A percentile compares a stretch with the other conserved stretches of the same genome.
Evolutionary conservation across 2,888 invertebrate genomes (phyloP).

Genomic region (Psococerastis gibbosa): DNA sequence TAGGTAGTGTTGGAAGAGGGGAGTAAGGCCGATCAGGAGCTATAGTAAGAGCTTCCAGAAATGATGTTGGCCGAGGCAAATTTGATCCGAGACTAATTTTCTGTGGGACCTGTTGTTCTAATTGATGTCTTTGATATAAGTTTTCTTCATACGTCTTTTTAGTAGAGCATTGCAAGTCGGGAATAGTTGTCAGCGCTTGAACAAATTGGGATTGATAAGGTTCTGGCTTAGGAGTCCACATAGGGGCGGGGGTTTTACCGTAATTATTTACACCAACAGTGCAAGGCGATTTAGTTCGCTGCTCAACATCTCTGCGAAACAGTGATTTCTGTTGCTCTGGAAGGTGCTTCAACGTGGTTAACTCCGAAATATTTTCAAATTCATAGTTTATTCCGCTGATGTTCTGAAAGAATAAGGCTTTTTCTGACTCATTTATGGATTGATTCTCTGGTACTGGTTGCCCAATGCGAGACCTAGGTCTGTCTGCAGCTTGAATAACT

Average conservation of each 20-base stretch:
- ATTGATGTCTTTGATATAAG: not conserved
- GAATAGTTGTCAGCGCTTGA: slow-evolving; percentile 45
- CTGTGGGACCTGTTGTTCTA: slow-evolving; percentile 15
- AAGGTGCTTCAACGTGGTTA: not conserved
- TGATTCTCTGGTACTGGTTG: slow-evolving; percentile 3
- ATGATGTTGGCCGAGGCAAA: slow-evolving; percentile 18
- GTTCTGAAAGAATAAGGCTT: slow-evolving; percentile 2
- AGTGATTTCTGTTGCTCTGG: slow-evolving; percentile 1
- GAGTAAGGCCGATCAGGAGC: slow-evolving; percentile 42
- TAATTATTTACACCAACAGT: slow-evolving; percentile 2
- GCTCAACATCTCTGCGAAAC: not conserved
- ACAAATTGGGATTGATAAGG: slow-evolving; percentile 37
- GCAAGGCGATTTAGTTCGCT: slow-evolving; percentile 2
- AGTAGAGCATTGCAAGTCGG: slow-evolving; percentile 25
- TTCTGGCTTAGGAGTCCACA: slow-evolving; percentile 13
- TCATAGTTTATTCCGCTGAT: slow-evolving; percentile 5
- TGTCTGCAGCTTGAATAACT: slow-evolving; percentile 1
- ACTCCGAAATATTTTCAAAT: slow-evolving; percentile 7
- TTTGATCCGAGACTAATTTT: slow-evolving; percentile 14
- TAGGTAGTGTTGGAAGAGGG: slow-evolving; percentile 26
- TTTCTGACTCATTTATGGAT: not conserved
- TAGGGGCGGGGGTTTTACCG: slow-evolving; percentile 20
- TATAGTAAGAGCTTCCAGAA: slow-evolving; percentile 35
- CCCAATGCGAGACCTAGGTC: not conserved
- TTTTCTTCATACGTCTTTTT: slow-evolving; percentile 12